Evolutionary conservation across 2,113 vertebrate genomes (phyloP), one percentile per base, ranked within the genome.

Genomic region (human): DNA sequence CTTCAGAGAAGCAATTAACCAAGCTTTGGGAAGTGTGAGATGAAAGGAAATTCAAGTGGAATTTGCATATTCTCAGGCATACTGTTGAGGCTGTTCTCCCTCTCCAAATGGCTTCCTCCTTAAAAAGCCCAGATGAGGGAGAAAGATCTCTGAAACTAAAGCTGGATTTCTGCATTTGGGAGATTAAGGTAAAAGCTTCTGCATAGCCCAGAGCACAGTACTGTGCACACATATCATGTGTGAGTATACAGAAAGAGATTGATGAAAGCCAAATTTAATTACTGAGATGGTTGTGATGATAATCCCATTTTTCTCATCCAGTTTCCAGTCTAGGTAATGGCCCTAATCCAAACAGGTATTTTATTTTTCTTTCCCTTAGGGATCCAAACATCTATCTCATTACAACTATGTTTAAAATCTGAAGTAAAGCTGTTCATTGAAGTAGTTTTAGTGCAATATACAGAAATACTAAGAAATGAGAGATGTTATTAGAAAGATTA

Each of bases 171-270:
- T 78, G n/a, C 52, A 75, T 94, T 92, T 95, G 87, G 45, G 55
- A 93, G 93, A 96, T 96, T 72, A 94, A 90, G 52, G 68, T 93
- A 92, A 72, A 97, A 96, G 92, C 38, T 89, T 93, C 38, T 87
- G 6, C 52, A n/a, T 52, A 59, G 38, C 35, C 64, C 70, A 94
- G 38, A 70, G 79, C 84, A 48, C 30, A 38, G 52, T 43, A 52
- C 25, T 76, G 23, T 64, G 72, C 17, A 61, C 17, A 17, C 40
- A 78, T n/a, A 18, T 93, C 59, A n/a, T 38, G 17, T 75, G 20
- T 57, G 11, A 89, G 18, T 20, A 20, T 86, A 81, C 6, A 22
- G 73, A 59, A 96, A 76, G 78, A 95, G 85, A 76, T 89, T 83
- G 79, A 72, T 70, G 75, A 35, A 95, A 87, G 73, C 96, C 94